Base-by-base conservation (phyloP, 1,140 invertebrate species). In the Cotesia vestalis region DNA sequence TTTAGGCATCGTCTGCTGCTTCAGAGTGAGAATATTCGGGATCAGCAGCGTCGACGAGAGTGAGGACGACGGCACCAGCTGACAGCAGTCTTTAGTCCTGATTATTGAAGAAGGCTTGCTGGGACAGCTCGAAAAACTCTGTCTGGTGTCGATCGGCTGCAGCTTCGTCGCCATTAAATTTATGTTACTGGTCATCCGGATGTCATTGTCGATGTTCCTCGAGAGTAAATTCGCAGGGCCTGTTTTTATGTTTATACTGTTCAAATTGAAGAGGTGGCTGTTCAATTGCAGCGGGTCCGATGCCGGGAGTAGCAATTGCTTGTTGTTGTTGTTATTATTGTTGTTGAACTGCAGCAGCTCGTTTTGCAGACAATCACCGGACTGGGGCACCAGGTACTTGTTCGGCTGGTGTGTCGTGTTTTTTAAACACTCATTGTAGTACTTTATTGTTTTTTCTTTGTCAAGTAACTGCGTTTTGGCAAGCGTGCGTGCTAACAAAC, bases 401-500 rank as follows among this genome's bases (percentile, higher is more conserved):
- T 57, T 63, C 46, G 5, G 8, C 38, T 62, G 5, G 6, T 55
- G 20, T 1, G 62, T 38, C 38, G 46, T n/a, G n/a, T 55, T 67
- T 55, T 59, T 83, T 17, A 77, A 74, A 70, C 71, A 76, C 53
- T 83, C 79, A 61, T 60, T 61, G 60, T 69, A 62, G 60, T 75
- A 52, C 40, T 76, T 74, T 66, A 71, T 70, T 53, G 63, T 73
- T 71, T 83, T 84, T 3, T 80, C 74, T 14, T 83, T 82, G 2
- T 78, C 77, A 2, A 57, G 64, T 40, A 79, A 70, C 62, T 87
- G 80, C 40, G 77, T 80, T 35, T 83, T 85, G 0, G 83, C 84
- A 72, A 88, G 72, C 14, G 77, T 80, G 73, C 84, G 85, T 4
- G 88, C 87, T 12, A 88, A 62, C 53, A 85, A 68, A 66, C 84